These are phyloP conservation scores for Siniperca chuatsi DNA, from an alignment of 2,113 vertebrate species.

Conservation along the genomic window DNA sequence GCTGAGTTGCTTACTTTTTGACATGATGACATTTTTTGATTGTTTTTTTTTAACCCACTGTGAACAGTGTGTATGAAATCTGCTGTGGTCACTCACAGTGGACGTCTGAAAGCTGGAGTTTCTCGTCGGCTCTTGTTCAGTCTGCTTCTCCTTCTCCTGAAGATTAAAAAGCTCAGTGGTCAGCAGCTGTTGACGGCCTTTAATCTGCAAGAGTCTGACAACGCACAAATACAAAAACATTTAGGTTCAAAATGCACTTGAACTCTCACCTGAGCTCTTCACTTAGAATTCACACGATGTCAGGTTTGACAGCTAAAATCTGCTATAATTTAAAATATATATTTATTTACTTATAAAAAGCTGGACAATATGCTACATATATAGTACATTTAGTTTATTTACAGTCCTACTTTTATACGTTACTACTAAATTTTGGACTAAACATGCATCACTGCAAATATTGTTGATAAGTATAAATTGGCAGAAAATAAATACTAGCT, in stretches of 20 bases:
- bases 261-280: background rate
- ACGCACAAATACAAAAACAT: constrained; percentile 37
- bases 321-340: background rate
- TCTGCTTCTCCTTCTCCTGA: constrained; percentile 57
- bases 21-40: too few species aligned
- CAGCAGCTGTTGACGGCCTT: constrained; percentile 61
- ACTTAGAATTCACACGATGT: background rate
- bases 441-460: background rate
- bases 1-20: background rate
- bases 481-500: background rate
- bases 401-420: background rate
- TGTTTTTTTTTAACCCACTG: background rate
- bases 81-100: constrained; percentile 61
- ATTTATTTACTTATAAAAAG: too few species aligned
- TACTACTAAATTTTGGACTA: background rate
- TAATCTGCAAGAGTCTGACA: constrained; percentile 66
- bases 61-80: background rate
- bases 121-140: constrained; percentile 43
- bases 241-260: background rate
- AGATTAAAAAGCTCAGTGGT: constrained; percentile 60
- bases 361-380: background rate
- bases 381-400: too few species aligned
- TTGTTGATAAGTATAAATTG: background rate
- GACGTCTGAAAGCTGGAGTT: constrained; percentile 47
- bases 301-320: background rate